Evolutionary conservation across 2,113 vertebrate genomes (phyloP), one percentile per base, ranked within the genome.

Genomic region (Tychaedon coryphoeus): DNA sequence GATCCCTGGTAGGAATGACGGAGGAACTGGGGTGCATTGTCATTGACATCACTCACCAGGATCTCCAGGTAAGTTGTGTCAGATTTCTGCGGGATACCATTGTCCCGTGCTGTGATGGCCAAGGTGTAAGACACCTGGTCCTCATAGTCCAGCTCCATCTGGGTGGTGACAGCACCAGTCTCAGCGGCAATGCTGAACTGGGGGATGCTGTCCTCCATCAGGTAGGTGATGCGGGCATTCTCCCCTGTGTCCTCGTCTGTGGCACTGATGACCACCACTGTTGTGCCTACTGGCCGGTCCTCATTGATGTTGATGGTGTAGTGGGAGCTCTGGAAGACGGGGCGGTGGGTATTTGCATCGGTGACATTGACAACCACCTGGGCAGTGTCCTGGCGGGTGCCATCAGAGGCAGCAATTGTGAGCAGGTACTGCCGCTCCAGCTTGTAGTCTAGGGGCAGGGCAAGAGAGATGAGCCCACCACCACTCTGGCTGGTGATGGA

Each of bases 21-120:
- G 26, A 99, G 98, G 96, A 99, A 99, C 69, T 98, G 98, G 10
- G 99, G 99, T 1, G 98, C 98, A 0, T 99, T 99, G 97, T 99
- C 99, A 3, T 99, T 99, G 14, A 99, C 98, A 0, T 99, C 99
- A 1, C 98, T 99, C 51, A 99, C 99, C 74, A 99, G 97, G 79
- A 99, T 99, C 97, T 99, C 99, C 94, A 99, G 95, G 95, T 99
- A 99, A 28, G 99, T 99, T 29, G 99, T 99, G 96, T 99, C 99
- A 0, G 99, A 99, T 95, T 99, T 99, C 96, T 99, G 99, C 0
- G 99, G 99, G 91, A 99, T 99, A 88, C 99, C 99, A 0, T 99
- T 99, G 92, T 99, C 99, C 5, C 98, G 98, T 0, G 99, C 99
- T 0, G 99, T 99, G 96, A 99, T 99, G 95, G 99, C 99, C 34